Evolutionary conservation across 2,113 vertebrate genomes (phyloP).

Genomic region (Rhynchomys soricoides): DNA sequence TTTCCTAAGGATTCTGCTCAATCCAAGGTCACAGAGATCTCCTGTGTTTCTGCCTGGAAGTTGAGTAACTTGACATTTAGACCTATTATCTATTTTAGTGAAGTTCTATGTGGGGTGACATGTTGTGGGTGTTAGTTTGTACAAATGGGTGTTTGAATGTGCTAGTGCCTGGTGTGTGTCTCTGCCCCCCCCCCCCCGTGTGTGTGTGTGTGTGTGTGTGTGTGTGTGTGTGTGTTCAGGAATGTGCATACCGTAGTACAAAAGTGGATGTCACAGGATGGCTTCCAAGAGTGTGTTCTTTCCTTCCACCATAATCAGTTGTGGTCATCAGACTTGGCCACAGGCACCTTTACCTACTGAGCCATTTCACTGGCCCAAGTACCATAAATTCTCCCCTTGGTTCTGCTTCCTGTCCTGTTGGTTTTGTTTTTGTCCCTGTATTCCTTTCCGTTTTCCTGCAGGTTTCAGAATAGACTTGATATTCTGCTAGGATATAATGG

Average conservation of each 20-base stretch:
- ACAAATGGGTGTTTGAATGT: fast-evolving
- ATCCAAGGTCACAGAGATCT: neutral
- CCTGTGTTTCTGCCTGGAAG: neutral
- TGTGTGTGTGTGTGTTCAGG: neutral
- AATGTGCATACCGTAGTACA: neutral
- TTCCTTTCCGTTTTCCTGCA: neutral
- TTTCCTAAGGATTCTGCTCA: neutral
- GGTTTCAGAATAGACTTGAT: neutral
- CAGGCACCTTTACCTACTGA: neutral
- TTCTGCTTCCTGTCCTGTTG: neutral
- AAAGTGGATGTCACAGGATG: neutral
- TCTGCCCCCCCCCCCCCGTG: neutral
- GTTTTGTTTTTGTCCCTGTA: neutral
- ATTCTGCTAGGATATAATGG: neutral
- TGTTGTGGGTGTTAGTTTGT: neutral
- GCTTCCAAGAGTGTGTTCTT: neutral
- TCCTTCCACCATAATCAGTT: neutral
- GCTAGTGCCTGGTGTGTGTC: neutral
- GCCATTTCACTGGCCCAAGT: neutral
- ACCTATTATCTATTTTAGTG: neutral
- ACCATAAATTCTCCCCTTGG: neutral
- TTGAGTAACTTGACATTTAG: neutral
- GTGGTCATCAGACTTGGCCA: neutral
- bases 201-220: neutral
- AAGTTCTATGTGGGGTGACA: neutral